Conservation (phyloP, 37 sponge, comb jelly and placozoan genomes). For the Mnemiopsis leidyi region DNA sequence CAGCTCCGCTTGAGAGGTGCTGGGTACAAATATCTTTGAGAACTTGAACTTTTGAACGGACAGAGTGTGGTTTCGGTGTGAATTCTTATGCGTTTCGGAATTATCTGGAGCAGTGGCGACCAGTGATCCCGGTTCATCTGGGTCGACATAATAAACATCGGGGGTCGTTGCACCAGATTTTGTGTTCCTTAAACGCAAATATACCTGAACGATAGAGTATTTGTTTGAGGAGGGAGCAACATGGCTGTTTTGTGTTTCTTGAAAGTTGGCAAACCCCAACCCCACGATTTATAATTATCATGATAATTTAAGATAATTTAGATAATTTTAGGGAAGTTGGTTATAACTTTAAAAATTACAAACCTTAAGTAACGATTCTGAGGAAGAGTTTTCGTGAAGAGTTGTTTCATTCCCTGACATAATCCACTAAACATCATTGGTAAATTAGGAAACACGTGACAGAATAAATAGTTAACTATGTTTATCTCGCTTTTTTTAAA, state of each 20-base stretch:
- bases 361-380: neutral
- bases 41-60: constrained; percentile 44
- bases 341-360: too few species aligned
- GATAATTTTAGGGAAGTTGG: too few species aligned
- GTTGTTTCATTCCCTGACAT: neutral
- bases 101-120: constrained; percentile 16
- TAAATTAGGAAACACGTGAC: too few species aligned
- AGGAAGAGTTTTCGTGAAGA: neutral
- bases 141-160: neutral
- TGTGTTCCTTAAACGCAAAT: neutral
- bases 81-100: constrained; percentile 35
- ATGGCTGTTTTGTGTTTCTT: too few species aligned
- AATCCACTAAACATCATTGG: too few species aligned
- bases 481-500: too few species aligned
- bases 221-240: too few species aligned
- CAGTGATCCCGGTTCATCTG: neutral
- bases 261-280: too few species aligned
- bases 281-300: too few species aligned
- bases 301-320: too few species aligned
- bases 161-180: neutral
- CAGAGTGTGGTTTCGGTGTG: neutral
- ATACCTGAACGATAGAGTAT: constrained; percentile 1
- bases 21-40: neutral
- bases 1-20: neutral
- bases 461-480: too few species aligned